Base-by-base conservation (phyloP, 2,888 invertebrate species). In the Drosophila villosipedis region DNA sequence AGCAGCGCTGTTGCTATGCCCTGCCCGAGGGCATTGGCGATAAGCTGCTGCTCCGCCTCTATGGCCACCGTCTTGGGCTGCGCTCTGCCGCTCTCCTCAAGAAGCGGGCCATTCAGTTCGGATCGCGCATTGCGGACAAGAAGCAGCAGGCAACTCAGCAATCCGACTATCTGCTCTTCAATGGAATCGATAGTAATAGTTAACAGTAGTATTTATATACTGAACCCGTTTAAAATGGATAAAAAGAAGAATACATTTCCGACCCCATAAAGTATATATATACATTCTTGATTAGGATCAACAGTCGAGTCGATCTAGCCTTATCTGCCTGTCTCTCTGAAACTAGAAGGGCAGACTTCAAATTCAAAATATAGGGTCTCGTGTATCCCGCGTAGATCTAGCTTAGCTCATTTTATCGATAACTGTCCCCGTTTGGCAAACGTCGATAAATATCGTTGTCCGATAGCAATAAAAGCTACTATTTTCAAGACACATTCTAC, bases 101-200 rank as follows among this genome's bases (percentile, higher is more conserved):
- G 52, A 99, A 99, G 93, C 94, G 98, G 92, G 99, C 99, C 0
- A 95, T 99, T 83, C 99, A 99, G 93, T 99, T 99, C 94, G 99
- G 99, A 16, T 98, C 98, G 0, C 95, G 98, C 91, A 98, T 99
- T 91, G 99, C 98, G 7, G 97, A 98, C 92, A 95, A 95, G 57
- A 97, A 97, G 92, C 97, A 98, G 94, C 98, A 97, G 92, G 99
- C 97, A 5, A 95, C 95, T 89, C 96, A 97, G 91, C 89, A 95
- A 68, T 98, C 98, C 1, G n/a, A 53, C 0, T 80, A 78, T 52
- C 72, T 91, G 5, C 35, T 47, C 1, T 66, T 73, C 16, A 47
- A 25, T 16, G 16, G 47, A 25, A 47, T 47, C 16, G 47, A 25
- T 25, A 25, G 25, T 16, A 47, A 47, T 16, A 47, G 47, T 25